A percentile compares a stretch with the other conserved stretches of the same genome.
Conservation (phyloP, 1,140 invertebrate genomes). For the Drosophila ironensis region DNA sequence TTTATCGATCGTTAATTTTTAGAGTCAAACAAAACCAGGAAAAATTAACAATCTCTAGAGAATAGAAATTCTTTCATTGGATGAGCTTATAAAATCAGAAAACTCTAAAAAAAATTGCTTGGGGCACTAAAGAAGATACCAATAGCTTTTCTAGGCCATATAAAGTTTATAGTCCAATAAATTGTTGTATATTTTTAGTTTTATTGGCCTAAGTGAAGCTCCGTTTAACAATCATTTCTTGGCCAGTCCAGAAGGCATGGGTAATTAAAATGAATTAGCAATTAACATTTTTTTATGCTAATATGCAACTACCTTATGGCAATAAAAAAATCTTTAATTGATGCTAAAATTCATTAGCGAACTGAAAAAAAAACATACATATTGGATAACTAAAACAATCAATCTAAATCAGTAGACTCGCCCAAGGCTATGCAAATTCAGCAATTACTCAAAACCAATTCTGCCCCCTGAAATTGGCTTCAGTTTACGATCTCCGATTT, state of each 20-base stretch:
- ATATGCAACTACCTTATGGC: neutral
- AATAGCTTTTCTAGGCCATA: neutral
- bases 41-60: no score
- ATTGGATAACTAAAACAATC: neutral
- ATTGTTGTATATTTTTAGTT: neutral
- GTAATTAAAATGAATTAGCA: neutral
- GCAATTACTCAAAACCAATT: conserved; percentile 18
- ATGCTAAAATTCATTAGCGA: neutral
- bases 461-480: conserved; percentile 14
- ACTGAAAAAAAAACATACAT: neutral
- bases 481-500: conserved; percentile 27
- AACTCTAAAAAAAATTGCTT: no score
- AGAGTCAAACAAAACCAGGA: no score
- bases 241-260: neutral
- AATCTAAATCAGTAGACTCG: conserved; percentile 22
- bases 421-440: conserved; percentile 32
- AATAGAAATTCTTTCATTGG: no score
- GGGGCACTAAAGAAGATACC: no score
- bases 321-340: neutral
- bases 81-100: no score
- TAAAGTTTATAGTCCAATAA: neutral
- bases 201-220: neutral
- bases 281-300: neutral
- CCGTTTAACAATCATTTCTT: neutral
- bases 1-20: conserved; percentile 33